Percentiles rank a stretch among this genome's conserved stretches.
Evolutionary conservation across 2,888 invertebrate species (phyloP).

Genomic region (Papilio elwesi): DNA sequence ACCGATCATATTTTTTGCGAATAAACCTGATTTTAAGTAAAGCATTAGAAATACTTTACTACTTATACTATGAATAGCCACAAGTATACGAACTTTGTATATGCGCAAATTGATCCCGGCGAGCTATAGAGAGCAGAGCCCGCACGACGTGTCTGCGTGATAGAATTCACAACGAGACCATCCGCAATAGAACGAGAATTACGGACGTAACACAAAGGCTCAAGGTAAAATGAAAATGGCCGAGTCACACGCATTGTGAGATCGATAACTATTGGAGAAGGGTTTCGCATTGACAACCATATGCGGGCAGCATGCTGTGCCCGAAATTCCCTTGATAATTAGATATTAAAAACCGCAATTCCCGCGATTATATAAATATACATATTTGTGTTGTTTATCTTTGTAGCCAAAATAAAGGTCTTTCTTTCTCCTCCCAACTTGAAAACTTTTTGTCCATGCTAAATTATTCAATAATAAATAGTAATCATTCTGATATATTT

Average conservation of each 20-base stretch:
- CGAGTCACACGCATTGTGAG: conserved; percentile 25
- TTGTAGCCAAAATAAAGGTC: too few species aligned
- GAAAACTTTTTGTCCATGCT: too few species aligned
- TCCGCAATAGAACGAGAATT: conserved; percentile 32
- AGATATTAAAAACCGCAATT: too few species aligned
- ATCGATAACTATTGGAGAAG: conserved; percentile 22
- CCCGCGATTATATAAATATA: too few species aligned
- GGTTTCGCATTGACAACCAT: conserved; percentile 13
- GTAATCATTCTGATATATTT: too few species aligned
- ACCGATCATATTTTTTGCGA: too few species aligned
- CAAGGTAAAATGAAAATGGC: conserved; percentile 33
- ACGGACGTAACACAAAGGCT: conserved; percentile 33
- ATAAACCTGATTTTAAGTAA: neutral
- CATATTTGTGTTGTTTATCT: too few species aligned
- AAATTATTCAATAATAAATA: too few species aligned
- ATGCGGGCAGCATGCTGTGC: neutral
- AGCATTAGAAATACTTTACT: neutral
- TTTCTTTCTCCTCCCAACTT: too few species aligned
- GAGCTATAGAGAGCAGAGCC: conserved; percentile 18
- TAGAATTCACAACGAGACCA: conserved; percentile 34
- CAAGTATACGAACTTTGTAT: conserved; percentile 1
- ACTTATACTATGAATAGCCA: neutral
- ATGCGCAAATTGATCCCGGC: conserved; percentile 20
- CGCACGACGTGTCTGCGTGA: conserved; percentile 24
- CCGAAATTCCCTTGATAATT: neutral